A percentile compares a stretch with the other conserved stretches of the same genome.
These are phyloP conservation scores for Pegea sp. DNA, from an alignment of 23 tunicate species.

Conservation along the genomic window DNA sequence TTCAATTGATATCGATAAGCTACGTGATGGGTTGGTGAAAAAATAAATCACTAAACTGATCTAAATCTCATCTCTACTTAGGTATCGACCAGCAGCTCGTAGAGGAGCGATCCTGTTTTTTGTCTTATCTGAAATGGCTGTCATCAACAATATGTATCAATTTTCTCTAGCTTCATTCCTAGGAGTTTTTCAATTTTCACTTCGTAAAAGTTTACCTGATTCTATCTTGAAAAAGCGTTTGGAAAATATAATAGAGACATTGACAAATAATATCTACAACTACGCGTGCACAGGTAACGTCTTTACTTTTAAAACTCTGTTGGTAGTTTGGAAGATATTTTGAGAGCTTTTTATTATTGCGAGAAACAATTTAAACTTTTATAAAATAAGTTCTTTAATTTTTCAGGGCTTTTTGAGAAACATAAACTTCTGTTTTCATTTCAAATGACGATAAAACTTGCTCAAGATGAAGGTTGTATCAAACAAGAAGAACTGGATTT, in stretches of 20 bases:
- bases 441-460: slow-evolving; percentile 97
- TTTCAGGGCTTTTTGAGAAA: slow-evolving; percentile 88
- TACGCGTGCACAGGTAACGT: slow-evolving; percentile 91
- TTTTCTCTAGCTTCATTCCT: slow-evolving; percentile 97
- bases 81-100: slow-evolving; percentile 99
- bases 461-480: slow-evolving; percentile 71
- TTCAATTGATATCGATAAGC: slow-evolving; percentile 83
- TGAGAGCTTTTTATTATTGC: too few relatives aligned
- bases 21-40: slow-evolving; percentile 66
- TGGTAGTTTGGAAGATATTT: too few relatives aligned
- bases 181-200: slow-evolving; percentile 87
- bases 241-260: slow-evolving; percentile 67
- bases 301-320: not conserved
- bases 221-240: slow-evolving; percentile 69
- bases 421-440: slow-evolving; percentile 94
- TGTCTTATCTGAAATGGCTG: slow-evolving; percentile 94
- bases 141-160: slow-evolving; percentile 98
- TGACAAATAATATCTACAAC: slow-evolving; percentile 90
- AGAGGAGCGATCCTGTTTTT: slow-evolving; percentile 97
- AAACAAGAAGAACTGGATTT: slow-evolving; percentile 88
- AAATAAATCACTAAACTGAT: not conserved
- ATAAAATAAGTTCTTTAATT: not conserved
- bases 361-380: not conserved
- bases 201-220: slow-evolving; percentile 90
- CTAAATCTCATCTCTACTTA: too few relatives aligned